Evolutionary conservation across 1,140 invertebrate genomes (phyloP), one percentile per base, ranked within the genome.

Genomic region (Stratiolaelaps scimitus): DNA sequence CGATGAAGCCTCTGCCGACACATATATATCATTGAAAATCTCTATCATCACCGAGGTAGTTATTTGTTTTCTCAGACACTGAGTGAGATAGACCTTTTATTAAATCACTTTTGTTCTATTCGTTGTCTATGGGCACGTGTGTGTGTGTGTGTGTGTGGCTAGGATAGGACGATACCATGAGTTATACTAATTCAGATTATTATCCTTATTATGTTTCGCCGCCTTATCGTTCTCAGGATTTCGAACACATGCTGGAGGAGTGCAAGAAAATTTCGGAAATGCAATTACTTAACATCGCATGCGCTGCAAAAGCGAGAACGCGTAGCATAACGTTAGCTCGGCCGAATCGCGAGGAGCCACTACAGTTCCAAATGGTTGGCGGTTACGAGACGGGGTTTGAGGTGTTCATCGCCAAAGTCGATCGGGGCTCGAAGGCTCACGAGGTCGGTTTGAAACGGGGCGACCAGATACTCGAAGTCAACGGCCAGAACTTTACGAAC

Each of bases 381-480:
- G 92, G 92, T 40, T 89, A 86, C 75, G 92, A 96, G 73, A 80
- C 83, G 69, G 84, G 84, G 60, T 89, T 86, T 75, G 92, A 92
- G 17, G 92, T 98, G 67, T 98, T 96, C 78, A 87, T 99, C 67
- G 86, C 89, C 13, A 89, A 92, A 78, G 83, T 96, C 20, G 91
- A 95, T 71, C 86, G 86, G 69, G 84, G 84, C 66, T 92, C 91
- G 1, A 93, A 93, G 77, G 91, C 92, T 10, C 88, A 93, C 76
- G 89, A 95, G 72, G 87, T 92, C n/a, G 94, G 95, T 0, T 77
- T 99, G 19, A 95, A 95, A 77, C 80, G 91, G 64, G 94, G 94
- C 1, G 95, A 99, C 80, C 93, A 98, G 70, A 89, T 95, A 68
- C 79, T 98, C 65, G 91, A 97, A 79, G 92, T 98, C 0, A 98